Evolutionary conservation across 1,140 invertebrate genomes (phyloP).

Genomic region (Scylla paramamosain): DNA sequence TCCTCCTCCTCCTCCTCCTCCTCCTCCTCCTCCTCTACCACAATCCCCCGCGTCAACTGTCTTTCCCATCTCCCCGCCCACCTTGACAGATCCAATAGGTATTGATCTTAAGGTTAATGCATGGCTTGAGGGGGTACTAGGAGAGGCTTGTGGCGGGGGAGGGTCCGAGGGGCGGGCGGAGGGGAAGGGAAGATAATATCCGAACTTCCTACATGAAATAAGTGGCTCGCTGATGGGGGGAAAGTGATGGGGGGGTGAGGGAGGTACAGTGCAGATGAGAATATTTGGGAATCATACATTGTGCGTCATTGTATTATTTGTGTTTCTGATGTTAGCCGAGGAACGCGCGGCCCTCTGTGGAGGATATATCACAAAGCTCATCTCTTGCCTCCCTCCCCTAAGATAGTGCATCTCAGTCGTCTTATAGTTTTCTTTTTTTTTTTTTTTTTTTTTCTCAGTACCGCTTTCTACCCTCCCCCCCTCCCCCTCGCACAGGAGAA

Average conservation of each 20-base stretch:
- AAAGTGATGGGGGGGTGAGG: not conserved
- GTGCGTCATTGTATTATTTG: not conserved
- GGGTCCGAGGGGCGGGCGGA: not conserved
- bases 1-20: not conserved
- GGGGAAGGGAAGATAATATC: conserved; percentile 47
- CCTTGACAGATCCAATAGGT: conserved; percentile 66
- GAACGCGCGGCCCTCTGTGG: not conserved
- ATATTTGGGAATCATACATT: not conserved
- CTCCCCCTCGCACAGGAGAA: not conserved
- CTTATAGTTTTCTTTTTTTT: not conserved
- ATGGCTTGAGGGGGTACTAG: conserved; percentile 40
- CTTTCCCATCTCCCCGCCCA: conserved; percentile 41
- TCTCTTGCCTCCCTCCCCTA: not conserved
- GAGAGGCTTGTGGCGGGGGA: not conserved
- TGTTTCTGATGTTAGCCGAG: not conserved
- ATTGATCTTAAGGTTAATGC: conserved; percentile 66
- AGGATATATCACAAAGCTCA: not conserved
- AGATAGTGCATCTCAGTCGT: not conserved
- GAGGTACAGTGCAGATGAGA: not conserved
- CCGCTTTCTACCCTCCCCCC: not conserved
- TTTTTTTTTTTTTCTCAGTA: not conserved
- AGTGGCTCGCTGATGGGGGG: conserved; percentile 18
- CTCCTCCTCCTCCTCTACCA: conserved; percentile 7
- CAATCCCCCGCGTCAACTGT: conserved; percentile 32
- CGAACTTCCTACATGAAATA: conserved; percentile 48